These are phyloP conservation scores for Meriones unguiculatus DNA, from an alignment of 2,113 vertebrate genomes.

Conservation along the genomic window DNA sequence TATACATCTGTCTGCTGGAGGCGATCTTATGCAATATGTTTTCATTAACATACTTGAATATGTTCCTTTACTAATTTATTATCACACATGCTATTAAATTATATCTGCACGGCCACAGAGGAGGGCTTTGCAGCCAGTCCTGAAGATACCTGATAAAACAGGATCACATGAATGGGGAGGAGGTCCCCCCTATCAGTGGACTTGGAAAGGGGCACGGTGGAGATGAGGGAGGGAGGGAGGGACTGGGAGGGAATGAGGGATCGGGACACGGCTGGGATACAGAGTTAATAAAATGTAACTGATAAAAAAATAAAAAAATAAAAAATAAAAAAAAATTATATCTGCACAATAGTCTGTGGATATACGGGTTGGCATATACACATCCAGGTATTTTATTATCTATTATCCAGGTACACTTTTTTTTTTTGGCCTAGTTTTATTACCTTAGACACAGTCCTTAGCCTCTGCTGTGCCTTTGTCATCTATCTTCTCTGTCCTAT, in stretches of 20 bases:
- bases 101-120: background rate
- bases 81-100: background rate
- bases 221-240: too few species aligned
- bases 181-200: too few species aligned
- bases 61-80: background rate
- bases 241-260: too few species aligned
- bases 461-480: background rate
- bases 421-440: background rate
- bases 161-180: too few species aligned
- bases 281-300: too few species aligned
- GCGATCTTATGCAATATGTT: constrained; percentile 10
- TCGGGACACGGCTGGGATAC: too few species aligned
- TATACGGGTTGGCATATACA: background rate
- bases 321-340: too few species aligned
- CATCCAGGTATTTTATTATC: background rate
- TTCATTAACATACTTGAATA: background rate
- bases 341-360: background rate
- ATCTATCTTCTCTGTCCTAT: constrained; percentile 8
- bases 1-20: constrained; percentile 30
- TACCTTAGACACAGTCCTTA: background rate
- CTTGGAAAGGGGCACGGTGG: too few species aligned
- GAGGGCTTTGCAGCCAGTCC: too few species aligned
- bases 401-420: too few species aligned
- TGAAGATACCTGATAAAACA: too few species aligned
- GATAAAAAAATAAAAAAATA: too few species aligned